These are phyloP conservation scores for human DNA, from an alignment of 2,113 vertebrate species.

Conservation along the genomic window DNA sequence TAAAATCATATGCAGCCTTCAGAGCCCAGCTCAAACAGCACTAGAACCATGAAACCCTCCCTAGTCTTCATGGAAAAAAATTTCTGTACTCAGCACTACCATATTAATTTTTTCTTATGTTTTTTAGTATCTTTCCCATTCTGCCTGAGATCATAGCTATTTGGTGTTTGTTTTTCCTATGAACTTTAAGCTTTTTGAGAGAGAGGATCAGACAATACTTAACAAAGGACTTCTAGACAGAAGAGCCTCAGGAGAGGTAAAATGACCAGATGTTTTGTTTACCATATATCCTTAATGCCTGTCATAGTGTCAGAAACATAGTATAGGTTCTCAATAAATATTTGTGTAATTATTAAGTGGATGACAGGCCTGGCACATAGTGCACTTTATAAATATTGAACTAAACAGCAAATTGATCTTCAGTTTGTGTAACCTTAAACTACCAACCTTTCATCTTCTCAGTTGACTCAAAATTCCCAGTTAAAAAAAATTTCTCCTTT, in stretches of 20 bases:
- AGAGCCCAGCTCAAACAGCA: neutral
- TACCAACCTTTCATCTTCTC: neutral
- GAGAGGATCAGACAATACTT: neutral
- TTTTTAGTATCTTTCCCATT: neutral
- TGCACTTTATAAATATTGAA: neutral
- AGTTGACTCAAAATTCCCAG: neutral
- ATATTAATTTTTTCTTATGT: neutral
- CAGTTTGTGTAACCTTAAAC: neutral
- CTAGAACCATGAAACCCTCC: neutral
- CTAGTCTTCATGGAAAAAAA: neutral
- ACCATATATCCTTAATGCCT: neutral
- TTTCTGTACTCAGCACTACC: neutral
- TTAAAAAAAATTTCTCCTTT: too few relatives aligned
- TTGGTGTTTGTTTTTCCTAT: neutral
- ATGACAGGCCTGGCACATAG: neutral
- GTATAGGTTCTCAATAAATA: slow-evolving; percentile 16
- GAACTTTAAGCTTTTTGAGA: neutral
- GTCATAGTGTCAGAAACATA: neutral
- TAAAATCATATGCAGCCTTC: neutral
- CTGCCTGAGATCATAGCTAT: neutral
- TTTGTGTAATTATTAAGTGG: neutral
- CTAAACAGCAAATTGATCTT: neutral
- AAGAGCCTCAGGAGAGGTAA: neutral
- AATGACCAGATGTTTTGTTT: neutral
- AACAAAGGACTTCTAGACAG: neutral